These are phyloP conservation scores for Acestrorhynchus altus DNA, from an alignment of 2,797 vertebrate genomes.

Conservation along the genomic window DNA sequence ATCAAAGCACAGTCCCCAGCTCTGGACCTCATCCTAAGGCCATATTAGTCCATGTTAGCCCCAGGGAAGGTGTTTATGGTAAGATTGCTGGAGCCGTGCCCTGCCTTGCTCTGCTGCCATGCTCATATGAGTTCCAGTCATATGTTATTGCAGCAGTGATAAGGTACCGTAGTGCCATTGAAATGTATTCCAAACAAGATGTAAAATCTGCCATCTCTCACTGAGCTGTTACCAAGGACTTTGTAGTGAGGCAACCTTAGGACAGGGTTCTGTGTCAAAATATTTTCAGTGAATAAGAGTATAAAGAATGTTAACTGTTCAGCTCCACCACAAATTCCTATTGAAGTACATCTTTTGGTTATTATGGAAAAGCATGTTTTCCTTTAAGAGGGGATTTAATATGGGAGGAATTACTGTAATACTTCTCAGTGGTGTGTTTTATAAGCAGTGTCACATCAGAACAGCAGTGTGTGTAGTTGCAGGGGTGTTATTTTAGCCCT, in stretches of 20 bases:
- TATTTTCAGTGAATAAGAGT: neutral
- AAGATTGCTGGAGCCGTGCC: slow-evolving; percentile 34
- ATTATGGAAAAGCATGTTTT: neutral
- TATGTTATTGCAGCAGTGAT: slow-evolving; percentile 38
- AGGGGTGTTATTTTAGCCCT: too few species aligned
- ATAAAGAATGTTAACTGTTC: neutral
- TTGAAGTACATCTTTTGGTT: neutral
- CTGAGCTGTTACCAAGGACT: slow-evolving; percentile 4
- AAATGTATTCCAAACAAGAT: slow-evolving; percentile 33
- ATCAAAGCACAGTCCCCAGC: neutral
- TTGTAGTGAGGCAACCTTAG: neutral
- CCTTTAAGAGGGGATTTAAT: neutral
- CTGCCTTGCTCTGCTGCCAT: slow-evolving; percentile 41
- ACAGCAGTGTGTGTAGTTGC: too few species aligned
- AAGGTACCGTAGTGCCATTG: slow-evolving; percentile 32
- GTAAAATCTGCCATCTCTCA: slow-evolving; percentile 32
- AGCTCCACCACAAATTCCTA: neutral
- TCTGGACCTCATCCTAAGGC: neutral
- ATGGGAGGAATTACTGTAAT: neutral
- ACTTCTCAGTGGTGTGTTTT: too few species aligned
- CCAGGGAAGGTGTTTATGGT: slow-evolving; percentile 23
- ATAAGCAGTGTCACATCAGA: too few species aligned
- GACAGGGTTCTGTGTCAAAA: neutral
- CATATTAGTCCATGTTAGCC: slow-evolving; percentile 32
- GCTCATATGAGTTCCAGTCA: slow-evolving; percentile 54